Evolutionary conservation across 1,140 invertebrate species (phyloP).

Genomic region (Drosophila miranda): DNA sequence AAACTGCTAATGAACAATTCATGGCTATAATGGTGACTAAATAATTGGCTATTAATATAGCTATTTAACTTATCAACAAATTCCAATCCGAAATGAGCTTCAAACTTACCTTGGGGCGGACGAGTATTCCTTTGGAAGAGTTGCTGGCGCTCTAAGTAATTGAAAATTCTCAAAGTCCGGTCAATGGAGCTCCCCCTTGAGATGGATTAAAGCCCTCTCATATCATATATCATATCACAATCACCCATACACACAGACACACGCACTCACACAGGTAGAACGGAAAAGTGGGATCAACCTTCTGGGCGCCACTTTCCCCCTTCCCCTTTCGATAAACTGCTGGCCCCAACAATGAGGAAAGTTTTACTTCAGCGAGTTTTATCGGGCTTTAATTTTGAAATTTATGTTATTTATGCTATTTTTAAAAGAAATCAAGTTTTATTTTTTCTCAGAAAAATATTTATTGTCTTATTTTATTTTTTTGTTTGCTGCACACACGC

Average conservation of each 20-base stretch:
- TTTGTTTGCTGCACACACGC: constrained; percentile 41
- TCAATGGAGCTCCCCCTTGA: constrained; percentile 25
- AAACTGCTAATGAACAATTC: constrained; percentile 41
- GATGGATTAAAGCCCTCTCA: constrained; percentile 28
- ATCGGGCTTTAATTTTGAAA: not conserved
- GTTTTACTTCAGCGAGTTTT: not conserved
- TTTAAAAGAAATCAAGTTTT: constrained; percentile 44
- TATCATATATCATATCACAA: constrained; percentile 40
- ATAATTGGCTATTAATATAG: constrained; percentile 53
- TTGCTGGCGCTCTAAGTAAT: constrained; percentile 26
- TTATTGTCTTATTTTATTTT: constrained; percentile 16
- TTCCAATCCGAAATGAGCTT: constrained; percentile 17
- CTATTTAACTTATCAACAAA: constrained; percentile 48
- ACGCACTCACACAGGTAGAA: constrained; percentile 12
- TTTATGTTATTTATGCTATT: constrained; percentile 34
- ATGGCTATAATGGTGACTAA: constrained; percentile 34
- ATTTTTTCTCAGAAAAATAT: constrained; percentile 7
- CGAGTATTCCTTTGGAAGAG: constrained; percentile 9
- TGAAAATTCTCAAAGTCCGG: constrained; percentile 44
- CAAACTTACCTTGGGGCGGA: constrained; percentile 34
- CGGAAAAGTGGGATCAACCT: constrained; percentile 17
- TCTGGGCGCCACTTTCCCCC: constrained; percentile 20
- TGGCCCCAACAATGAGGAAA: constrained; percentile 3
- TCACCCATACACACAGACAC: constrained; percentile 8
- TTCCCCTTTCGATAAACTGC: not conserved